Base-by-base conservation (phyloP, 2,797 vertebrate genomes). In the Tolypeutes matacus region DNA sequence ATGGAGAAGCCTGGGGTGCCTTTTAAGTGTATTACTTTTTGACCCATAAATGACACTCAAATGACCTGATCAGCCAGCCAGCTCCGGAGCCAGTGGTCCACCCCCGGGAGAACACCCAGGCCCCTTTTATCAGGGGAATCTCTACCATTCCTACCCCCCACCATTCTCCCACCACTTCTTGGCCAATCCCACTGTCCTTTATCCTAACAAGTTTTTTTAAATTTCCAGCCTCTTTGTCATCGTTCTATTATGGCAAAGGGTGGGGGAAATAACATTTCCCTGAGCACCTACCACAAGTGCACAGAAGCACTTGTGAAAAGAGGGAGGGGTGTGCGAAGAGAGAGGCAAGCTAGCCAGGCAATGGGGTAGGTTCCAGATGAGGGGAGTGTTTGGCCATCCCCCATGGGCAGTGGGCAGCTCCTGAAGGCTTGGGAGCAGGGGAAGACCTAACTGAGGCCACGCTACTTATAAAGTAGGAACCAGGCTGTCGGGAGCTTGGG, bases 211-310 rank as follows among this genome's bases (percentile, higher is more conserved):
- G 53, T 15, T 5, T 23, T 60, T 65, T 64, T n/a, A 14, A 14
- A 72, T 70, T n/a, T 29, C 60, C 27, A 51, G 64, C 25, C 69
- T 42, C 88, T 25, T 70, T 78, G 20, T 53, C 51, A 23, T 18
- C 0, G 0, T 27, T 27, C 51, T 14, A 12, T 34, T 42, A 7
- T 18, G 11, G 25, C 17, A 4, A 17, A 5, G 36, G 58, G 21
- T 8, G 49, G 25, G 21, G 36, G 72, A 27, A 73, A 51, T 3
- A 18, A 56, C 25, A 3, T 58, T 36, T 84, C 53, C 56, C 0
- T 75, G 10, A 70, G 60, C 23, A n/a, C n/a, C 36, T 39, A 15
- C 60, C 76, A 14, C 2, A 2, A 9, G 42, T 18, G 65, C 86
- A 42, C 67, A 20, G 21, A 64, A 72, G 29, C 25, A 6, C 64